Evolutionary conservation across 64 coral and sea anemone genomes (phyloP).

Genomic region (Pocillopora damicornis): DNA sequence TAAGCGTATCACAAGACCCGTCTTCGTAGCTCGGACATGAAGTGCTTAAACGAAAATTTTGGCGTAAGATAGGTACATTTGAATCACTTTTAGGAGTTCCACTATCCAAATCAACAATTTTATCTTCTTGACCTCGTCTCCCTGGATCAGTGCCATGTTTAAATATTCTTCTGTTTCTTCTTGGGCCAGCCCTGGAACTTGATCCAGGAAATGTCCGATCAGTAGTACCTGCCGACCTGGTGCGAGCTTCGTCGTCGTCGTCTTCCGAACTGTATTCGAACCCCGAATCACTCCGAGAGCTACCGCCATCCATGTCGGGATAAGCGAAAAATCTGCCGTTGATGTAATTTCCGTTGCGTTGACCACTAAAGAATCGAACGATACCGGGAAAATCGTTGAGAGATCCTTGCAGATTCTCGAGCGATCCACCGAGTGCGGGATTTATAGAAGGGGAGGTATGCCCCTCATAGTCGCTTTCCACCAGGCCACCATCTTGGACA

Average conservation of each 20-base stretch:
- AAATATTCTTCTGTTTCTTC: slow-evolving; percentile 14
- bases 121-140: not conserved
- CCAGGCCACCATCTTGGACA: not conserved
- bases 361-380: slow-evolving; percentile 9
- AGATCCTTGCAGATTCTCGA: not conserved
- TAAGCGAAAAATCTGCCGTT: slow-evolving; percentile 14
- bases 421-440: not conserved
- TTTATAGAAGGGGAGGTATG: not conserved
- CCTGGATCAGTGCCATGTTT: slow-evolving; percentile 19
- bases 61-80: not conserved
- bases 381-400: not conserved
- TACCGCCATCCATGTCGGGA: not conserved
- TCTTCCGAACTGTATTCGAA: slow-evolving; percentile 43
- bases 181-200: not conserved
- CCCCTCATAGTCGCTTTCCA: not conserved
- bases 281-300: slow-evolving; percentile 28
- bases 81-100: not conserved
- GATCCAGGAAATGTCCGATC: not conserved
- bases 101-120: not conserved
- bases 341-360: not conserved
- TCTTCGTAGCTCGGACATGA: not conserved
- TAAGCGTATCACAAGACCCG: not conserved
- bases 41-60: not conserved
- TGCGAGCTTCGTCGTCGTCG: slow-evolving; percentile 28
- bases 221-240: not conserved